These are phyloP conservation scores for Ficedula albicollis DNA, from an alignment of 2,797 vertebrate genomes.

Conservation along the genomic window DNA sequence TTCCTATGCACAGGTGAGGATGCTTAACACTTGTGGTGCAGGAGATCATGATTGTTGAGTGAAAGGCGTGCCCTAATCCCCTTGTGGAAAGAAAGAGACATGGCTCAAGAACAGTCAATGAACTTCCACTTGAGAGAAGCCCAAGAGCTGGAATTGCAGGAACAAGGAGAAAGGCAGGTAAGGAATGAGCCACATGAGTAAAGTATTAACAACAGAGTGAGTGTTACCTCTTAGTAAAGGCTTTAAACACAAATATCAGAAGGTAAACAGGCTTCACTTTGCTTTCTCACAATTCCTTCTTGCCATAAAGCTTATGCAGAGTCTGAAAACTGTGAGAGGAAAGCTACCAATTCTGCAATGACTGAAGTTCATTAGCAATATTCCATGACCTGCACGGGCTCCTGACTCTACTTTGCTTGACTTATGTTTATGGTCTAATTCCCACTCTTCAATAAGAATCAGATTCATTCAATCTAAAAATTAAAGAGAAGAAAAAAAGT, in stretches of 20 bases:
- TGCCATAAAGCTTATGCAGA: neutral
- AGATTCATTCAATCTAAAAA: neutral
- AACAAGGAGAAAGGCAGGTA: neutral
- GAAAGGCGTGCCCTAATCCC: neutral
- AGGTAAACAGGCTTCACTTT: neutral
- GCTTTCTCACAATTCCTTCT: neutral
- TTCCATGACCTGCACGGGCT: neutral
- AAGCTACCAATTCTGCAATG: neutral
- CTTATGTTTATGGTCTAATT: neutral
- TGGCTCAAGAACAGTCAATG: neutral
- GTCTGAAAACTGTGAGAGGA: neutral
- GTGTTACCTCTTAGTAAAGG: neutral
- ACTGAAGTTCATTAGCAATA: neutral
- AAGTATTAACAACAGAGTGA: neutral
- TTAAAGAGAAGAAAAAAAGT: neutral
- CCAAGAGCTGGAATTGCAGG: neutral
- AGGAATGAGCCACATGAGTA: neutral
- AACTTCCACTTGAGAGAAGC: neutral
- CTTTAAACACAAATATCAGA: neutral
- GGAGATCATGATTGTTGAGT: neutral
- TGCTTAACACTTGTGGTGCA: neutral
- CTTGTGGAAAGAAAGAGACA: neutral
- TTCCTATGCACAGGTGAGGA: neutral
- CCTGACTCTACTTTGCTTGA: neutral
- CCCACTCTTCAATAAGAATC: neutral